A percentile compares a stretch with the other conserved stretches of the same genome.
Conservation (phyloP, 1,140 invertebrate genomes). For the Pachyrhynchus sulphureomaculatus region DNA sequence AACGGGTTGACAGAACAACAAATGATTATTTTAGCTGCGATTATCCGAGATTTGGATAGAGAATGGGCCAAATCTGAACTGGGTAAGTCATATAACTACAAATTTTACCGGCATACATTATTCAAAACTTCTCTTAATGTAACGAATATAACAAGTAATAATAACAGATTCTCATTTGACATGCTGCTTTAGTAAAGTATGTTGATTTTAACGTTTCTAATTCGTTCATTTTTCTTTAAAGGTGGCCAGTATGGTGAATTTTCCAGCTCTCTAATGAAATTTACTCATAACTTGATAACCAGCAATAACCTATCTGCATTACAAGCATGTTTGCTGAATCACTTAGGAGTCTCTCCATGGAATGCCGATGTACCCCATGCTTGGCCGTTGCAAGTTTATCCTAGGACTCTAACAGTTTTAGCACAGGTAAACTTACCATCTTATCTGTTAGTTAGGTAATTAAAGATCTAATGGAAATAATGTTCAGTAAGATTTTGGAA, state of each 20-base stretch:
- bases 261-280: constrained; percentile 74
- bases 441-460: no score
- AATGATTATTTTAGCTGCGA: constrained; percentile 77
- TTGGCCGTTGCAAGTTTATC: constrained; percentile 84
- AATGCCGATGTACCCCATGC: constrained; percentile 59
- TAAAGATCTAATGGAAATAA: no score
- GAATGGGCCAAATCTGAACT: constrained; percentile 80
- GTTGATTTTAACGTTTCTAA: no score
- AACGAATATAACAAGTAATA: no score
- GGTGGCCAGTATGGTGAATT: constrained; percentile 78
- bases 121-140: no score
- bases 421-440: constrained; percentile 57
- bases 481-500: no score
- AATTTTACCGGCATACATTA: no score
- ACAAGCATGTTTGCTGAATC: constrained; percentile 71
- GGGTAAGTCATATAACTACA: constrained; percentile 53
- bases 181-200: no score
- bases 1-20: constrained; percentile 70
- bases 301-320: constrained; percentile 67
- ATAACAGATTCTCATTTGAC: no score
- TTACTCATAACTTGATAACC: constrained; percentile 82
- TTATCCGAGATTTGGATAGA: constrained; percentile 82
- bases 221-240: constrained; percentile 49
- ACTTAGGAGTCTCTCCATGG: constrained; percentile 76
- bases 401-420: constrained; percentile 71